Percentiles rank a stretch among this genome's conserved stretches.
phyloP scores from a whole-genome alignment of 2,797 vertebrate species.

The Austrolebias charrua region DNA sequence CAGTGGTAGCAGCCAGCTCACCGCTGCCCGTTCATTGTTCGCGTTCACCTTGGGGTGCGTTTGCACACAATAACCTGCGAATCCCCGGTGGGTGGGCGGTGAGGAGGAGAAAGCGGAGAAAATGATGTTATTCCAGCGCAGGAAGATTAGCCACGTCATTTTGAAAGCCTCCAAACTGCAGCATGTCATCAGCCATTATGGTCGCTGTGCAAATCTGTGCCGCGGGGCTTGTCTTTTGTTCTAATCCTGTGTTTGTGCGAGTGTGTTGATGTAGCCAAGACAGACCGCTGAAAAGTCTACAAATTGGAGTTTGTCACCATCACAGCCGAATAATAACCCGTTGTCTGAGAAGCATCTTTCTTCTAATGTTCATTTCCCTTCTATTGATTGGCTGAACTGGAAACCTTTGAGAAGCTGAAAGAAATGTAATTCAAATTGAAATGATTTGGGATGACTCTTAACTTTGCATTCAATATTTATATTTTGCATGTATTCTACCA shows the following conservation, averaged over 20 bases:
- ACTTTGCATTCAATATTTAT: not conserved
- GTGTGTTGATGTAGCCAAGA: conserved; percentile 8
- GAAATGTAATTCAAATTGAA: not conserved
- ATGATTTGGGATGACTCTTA: too few relatives aligned
- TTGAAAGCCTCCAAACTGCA: conserved; percentile 47
- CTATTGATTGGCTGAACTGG: not conserved
- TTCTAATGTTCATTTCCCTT: conserved; percentile 8
- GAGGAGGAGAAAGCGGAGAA: conserved; percentile 30
- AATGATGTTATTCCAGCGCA: conserved; percentile 45
- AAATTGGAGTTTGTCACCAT: conserved; percentile 8
- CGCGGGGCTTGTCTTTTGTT: conserved; percentile 52
- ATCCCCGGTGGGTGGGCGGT: conserved; percentile 32
- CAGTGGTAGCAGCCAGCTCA: conserved; percentile 2
- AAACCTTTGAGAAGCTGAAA: not conserved
- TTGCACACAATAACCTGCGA: conserved; percentile 33
- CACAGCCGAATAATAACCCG: conserved; percentile 13
- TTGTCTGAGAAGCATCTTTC: conserved; percentile 1
- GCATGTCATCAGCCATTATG: conserved; percentile 55
- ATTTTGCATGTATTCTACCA: not conserved
- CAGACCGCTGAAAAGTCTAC: conserved; percentile 16
- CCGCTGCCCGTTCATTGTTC: conserved; percentile 19
- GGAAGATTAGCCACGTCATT: conserved; percentile 45
- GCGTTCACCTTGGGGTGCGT: conserved; percentile 35
- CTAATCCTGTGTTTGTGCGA: conserved; percentile 31
- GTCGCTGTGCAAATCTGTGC: conserved; percentile 36